Percentiles rank a stretch among this genome's conserved stretches.
Conservation (phyloP, 2,888 invertebrate species). For the Thereva nobilitata region DNA sequence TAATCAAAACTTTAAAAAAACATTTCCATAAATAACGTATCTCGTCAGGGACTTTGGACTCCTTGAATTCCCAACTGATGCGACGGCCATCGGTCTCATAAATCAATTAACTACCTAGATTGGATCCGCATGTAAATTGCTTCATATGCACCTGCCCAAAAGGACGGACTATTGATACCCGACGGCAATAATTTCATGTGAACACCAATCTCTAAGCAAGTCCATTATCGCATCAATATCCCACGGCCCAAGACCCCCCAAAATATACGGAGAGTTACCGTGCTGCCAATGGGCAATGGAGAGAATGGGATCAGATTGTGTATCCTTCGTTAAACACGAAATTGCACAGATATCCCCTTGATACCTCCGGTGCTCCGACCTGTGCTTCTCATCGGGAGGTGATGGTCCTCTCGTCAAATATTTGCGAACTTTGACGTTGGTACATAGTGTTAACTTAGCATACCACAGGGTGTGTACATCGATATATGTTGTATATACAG, state of each 20-base stretch:
- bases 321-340: background rate
- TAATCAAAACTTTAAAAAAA: no score
- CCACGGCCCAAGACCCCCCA: conserved; percentile 1
- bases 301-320: background rate
- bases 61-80: no score
- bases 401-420: conserved; percentile 30
- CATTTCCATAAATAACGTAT: no score
- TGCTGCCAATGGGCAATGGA: background rate
- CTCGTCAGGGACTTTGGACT: no score
- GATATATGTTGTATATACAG: conserved; percentile 8
- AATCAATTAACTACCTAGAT: conserved; percentile 40
- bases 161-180: conserved; percentile 35
- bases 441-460: background rate
- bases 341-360: conserved; percentile 2
- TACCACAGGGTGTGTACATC: conserved; percentile 7
- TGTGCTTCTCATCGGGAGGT: background rate
- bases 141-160: conserved; percentile 39
- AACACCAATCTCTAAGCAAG: conserved; percentile 26
- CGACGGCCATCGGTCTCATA: conserved; percentile 15
- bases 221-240: conserved; percentile 36
- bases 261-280: background rate
- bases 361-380: background rate
- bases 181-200: conserved; percentile 37
- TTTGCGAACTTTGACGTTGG: conserved; percentile 20
- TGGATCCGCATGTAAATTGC: conserved; percentile 40